Evolutionary conservation across 2,888 invertebrate genomes (phyloP).

Genomic region (Dryobotodes eremita): DNA sequence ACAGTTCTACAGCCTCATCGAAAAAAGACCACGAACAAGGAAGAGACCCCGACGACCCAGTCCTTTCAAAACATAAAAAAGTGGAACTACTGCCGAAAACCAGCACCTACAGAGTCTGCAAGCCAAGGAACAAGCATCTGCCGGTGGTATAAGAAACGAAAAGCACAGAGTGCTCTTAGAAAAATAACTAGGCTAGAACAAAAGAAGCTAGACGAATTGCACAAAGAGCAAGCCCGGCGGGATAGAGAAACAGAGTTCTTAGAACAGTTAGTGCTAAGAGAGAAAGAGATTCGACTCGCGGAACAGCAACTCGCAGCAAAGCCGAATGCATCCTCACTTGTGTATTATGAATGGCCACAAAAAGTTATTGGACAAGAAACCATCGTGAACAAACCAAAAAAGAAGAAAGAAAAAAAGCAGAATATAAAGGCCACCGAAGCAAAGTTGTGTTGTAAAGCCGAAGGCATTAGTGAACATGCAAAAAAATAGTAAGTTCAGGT

Average conservation of each 20-base stretch:
- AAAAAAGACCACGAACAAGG: background rate
- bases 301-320: conserved; percentile 23
- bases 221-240: conserved; percentile 29
- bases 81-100: conserved; percentile 11
- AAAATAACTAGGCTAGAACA: conserved; percentile 27
- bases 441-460: conserved; percentile 23
- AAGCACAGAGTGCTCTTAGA: conserved; percentile 12
- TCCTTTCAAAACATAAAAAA: background rate
- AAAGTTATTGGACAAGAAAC: background rate
- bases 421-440: conserved; percentile 29
- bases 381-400: background rate
- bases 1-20: conserved; percentile 4
- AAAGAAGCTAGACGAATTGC: conserved; percentile 3
- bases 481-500: conserved; percentile 41
- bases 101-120: conserved; percentile 6
- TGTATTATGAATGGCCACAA: background rate
- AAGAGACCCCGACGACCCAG: background rate
- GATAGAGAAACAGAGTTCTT: conserved; percentile 38
- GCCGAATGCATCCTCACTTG: background rate
- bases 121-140: conserved; percentile 24
- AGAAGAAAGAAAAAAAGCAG: conserved; percentile 3
- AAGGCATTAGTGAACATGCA: conserved; percentile 7
- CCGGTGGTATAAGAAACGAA: conserved; percentile 46
- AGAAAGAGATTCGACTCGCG: conserved; percentile 19
- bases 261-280: conserved; percentile 27